phyloP scores from a whole-genome alignment of 1,140 invertebrate genomes.

The Nilaparvata lugens region DNA sequence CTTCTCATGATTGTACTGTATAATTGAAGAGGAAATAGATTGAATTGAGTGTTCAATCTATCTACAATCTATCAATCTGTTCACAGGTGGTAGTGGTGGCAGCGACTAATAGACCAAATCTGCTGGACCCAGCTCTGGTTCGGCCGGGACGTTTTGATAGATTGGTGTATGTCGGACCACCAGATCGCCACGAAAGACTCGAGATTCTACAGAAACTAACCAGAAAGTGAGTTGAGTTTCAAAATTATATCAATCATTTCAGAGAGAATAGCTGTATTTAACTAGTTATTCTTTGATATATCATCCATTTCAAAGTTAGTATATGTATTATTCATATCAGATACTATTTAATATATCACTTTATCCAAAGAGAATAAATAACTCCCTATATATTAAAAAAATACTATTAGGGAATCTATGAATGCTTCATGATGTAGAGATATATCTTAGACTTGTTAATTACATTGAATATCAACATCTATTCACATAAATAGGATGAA shows the following conservation, averaged over 20 bases:
- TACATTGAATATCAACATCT: no score
- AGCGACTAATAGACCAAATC: slow-evolving; percentile 69
- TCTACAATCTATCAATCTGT: no score
- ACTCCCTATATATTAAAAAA: background rate
- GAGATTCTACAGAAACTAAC: slow-evolving; percentile 50
- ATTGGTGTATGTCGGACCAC: slow-evolving; percentile 64
- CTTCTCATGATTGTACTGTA: no score
- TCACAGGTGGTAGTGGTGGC: slow-evolving; percentile 54
- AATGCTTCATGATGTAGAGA: no score
- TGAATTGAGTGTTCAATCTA: no score
- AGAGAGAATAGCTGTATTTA: background rate
- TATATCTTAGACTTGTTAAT: no score
- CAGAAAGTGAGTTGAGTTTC: slow-evolving; percentile 31
- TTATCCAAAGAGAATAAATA: background rate
- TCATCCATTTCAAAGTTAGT: background rate
- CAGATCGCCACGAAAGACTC: slow-evolving; percentile 47
- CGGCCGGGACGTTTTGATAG: slow-evolving; percentile 67
- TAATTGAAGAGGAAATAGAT: no score
- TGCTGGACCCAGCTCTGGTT: slow-evolving; percentile 65
- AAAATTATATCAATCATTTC: background rate
- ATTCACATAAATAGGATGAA: no score
- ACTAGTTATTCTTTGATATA: background rate
- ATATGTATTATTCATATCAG: background rate
- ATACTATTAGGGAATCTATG: background rate
- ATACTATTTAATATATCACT: background rate